Evolutionary conservation across 2,888 invertebrate genomes (phyloP), one percentile per base, ranked within the genome.

Genomic region (Merodon equestris): DNA sequence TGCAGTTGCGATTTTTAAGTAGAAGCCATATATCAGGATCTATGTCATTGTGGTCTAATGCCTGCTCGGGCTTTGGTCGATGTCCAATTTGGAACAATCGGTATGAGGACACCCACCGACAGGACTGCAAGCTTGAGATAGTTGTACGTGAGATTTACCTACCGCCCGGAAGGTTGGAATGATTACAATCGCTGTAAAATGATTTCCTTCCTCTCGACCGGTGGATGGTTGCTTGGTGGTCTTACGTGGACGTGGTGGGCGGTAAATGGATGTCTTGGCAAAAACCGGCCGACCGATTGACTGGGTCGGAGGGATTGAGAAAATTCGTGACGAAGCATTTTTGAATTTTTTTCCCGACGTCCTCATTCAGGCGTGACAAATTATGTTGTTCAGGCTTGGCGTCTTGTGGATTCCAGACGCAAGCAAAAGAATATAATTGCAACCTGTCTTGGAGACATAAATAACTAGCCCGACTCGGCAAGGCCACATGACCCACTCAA

Each of bases 131-230:
- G 7, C 14, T 36, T 3, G 19, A 1, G 57, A 7, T 47, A 42
- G 42, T 48, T 63, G 68, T 79, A 79, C 79, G 79, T 79, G 79
- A 40, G 54, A 68, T 74, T 51, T 68, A 70, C 73, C 79, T 47
- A 56, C 68, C 27, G 3, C 64, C 63, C 79, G 79, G 79, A 79
- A 79, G 79, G 73, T 73, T 68, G 73, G 50, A 73, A 74, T 74
- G 79, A 79, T 79, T 64, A 79, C 79, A 79, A 79, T 79, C 79
- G 74, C 79, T 79, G 73, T 74, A 60, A 79, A 79, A 79, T 74
- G 68, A 79, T 74, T 79, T 79, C 79, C 79, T 79, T 79, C 79
- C 79, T 64, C 27, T 2, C 40, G 3, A 9, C 12, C 40, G 40
- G 40, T n/a, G 9, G 40, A 40, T 7, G 40, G 10, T 7, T 2